A percentile compares a stretch with the other conserved stretches of the same genome.
These are phyloP conservation scores for Piliocolobus tephrosceles DNA, from an alignment of 2,113 vertebrate species.

Conservation along the genomic window DNA sequence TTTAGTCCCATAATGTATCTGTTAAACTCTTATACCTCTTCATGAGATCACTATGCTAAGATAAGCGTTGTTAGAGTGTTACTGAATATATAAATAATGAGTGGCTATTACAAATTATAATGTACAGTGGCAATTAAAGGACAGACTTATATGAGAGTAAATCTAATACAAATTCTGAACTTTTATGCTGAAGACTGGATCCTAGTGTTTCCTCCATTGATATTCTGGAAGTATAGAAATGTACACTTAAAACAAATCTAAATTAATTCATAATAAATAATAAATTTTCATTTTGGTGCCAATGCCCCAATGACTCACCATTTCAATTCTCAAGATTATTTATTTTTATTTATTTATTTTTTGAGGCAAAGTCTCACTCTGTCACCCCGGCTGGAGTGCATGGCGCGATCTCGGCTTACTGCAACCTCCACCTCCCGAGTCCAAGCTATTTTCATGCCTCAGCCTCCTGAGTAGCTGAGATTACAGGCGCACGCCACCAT, in stretches of 20 bases:
- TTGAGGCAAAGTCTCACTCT: too few relatives aligned
- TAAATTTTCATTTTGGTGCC: slow-evolving; percentile 27
- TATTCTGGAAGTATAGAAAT: background rate
- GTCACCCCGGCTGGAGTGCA: too few relatives aligned
- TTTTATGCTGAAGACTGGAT: background rate
- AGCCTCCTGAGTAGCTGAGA: too few relatives aligned
- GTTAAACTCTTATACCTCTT: background rate
- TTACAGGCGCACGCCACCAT: too few relatives aligned
- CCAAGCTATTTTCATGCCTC: too few relatives aligned
- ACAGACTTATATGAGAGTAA: background rate
- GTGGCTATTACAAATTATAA: background rate
- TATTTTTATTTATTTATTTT: background rate
- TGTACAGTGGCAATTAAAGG: background rate
- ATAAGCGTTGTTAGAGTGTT: background rate
- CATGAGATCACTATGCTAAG: background rate
- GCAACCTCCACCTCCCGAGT: too few relatives aligned
- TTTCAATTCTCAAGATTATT: slow-evolving; percentile 49
- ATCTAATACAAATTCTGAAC: background rate
- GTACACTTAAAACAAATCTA: background rate
- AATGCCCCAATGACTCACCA: slow-evolving; percentile 13
- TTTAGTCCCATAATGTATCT: background rate
- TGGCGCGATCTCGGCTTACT: too few relatives aligned
- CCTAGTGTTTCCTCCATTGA: background rate
- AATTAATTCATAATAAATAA: background rate
- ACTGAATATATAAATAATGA: background rate